A percentile compares a stretch with the other conserved stretches of the same genome.
These are phyloP conservation scores for Cardiocondyla obscurior DNA, from an alignment of 1,140 invertebrate species.

Conservation along the genomic window DNA sequence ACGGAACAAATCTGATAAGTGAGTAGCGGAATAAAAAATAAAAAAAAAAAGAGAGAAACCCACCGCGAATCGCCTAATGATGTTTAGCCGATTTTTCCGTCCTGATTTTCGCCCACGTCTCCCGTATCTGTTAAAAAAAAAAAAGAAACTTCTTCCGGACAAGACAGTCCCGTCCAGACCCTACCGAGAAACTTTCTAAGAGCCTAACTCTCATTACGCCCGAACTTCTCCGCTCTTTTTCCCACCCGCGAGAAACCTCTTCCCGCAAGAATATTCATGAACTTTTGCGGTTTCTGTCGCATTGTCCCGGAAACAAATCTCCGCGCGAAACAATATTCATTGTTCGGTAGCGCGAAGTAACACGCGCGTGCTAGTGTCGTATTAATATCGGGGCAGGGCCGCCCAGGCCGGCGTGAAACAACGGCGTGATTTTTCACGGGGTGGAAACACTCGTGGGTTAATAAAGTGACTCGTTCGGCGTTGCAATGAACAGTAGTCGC, in stretches of 20 bases:
- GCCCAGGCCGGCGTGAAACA: background rate
- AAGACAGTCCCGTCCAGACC: background rate
- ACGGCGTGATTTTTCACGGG: conserved; percentile 32
- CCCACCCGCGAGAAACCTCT: background rate
- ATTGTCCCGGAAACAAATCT: conserved; percentile 41
- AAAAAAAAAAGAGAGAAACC: too few relatives aligned
- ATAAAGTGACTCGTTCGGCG: conserved; percentile 38
- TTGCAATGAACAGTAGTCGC: conserved; percentile 44
- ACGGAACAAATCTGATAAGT: conserved; percentile 46
- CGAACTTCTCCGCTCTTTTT: background rate
- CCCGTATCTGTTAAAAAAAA: background rate
- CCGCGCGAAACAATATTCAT: conserved; percentile 41
- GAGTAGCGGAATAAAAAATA: too few relatives aligned
- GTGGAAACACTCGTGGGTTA: conserved; percentile 1
- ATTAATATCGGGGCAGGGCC: conserved; percentile 32
- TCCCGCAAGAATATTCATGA: conserved; percentile 36
- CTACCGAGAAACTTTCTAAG: conserved; percentile 15
- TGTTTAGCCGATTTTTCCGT: background rate
- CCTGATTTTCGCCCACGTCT: background rate
- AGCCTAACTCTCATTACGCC: conserved; percentile 20
- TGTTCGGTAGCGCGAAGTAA: conserved; percentile 33
- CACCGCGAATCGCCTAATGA: background rate
- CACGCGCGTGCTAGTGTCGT: conserved; percentile 25
- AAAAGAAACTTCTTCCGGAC: too few relatives aligned
- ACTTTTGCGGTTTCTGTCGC: conserved; percentile 18